Base-by-base conservation (phyloP, 1,140 invertebrate genomes). In the Andrena cerasifolii region DNA sequence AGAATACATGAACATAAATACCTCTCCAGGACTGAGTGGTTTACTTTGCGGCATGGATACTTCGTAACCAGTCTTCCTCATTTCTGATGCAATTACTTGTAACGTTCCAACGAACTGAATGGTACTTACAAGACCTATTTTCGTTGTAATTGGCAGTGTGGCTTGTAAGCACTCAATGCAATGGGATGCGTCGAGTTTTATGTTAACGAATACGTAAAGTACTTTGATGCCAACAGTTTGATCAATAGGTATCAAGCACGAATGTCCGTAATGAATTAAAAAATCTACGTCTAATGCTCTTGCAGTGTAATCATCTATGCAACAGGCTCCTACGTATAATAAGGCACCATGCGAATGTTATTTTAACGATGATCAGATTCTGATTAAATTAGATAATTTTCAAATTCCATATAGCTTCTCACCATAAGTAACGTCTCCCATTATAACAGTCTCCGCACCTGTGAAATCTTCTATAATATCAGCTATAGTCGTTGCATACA, bases 351-450 rank as follows among this genome's bases (percentile, higher is more conserved):
- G 51, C 36, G 36, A 33, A 65, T 54, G 16, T 53, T 24, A 62
- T 62, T 26, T 4, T 24, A 6, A 0, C 8, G 14, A 24, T 21
- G 24, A 36, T 24, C 28, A 28, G 2, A n/a, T 18, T 45, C 12
- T 63, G 24, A 47, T 28, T 47, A 28, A 26, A 28, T 16, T 47
- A 51, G 53, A 53, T 28, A 40, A 24, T 40, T 33, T 49, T 14
- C 18, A n/a, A 14, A 54, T 18, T 8, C 45, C 7, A 51, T 51
- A 28, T 2, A 61, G 54, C 16, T 33, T 12, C 24, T 63, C 87
- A 93, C 92, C 99, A 92, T 99, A 99, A 3, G 98, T 99, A 0
- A 99, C 97, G 94, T 99, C 99, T 16, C 98, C 98, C 97, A 99
- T 98, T 78, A 99, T 99, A 18, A 99, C 94, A n/a, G 96, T 96